Evolutionary conservation across 2,888 invertebrate species (phyloP).

Genomic region (Brenthis hecate): DNA sequence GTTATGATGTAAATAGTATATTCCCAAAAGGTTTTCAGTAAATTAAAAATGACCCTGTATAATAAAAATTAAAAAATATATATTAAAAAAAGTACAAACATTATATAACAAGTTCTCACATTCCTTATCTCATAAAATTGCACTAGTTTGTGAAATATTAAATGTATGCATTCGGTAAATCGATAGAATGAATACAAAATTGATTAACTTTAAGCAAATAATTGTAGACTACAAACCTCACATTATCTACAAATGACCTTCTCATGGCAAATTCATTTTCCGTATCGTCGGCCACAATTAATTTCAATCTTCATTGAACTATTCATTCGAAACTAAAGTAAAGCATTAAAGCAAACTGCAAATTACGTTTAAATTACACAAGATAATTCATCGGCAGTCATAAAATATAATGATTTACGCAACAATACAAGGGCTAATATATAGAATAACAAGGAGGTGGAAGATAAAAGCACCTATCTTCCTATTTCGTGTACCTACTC

Average conservation of each 20-base stretch:
- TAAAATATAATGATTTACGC: too few relatives aligned
- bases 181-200: too few relatives aligned
- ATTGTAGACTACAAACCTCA: conserved; percentile 1
- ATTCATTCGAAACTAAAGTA: conserved; percentile 6
- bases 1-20: too few relatives aligned
- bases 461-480: background rate
- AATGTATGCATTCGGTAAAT: too few relatives aligned
- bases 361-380: background rate
- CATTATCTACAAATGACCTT: background rate
- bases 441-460: background rate
- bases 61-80: too few relatives aligned
- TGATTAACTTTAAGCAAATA: background rate
- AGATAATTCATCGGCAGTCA: too few relatives aligned
- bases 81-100: too few relatives aligned
- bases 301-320: conserved; percentile 15
- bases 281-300: conserved; percentile 16
- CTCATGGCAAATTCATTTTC: conserved; percentile 22
- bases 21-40: too few relatives aligned
- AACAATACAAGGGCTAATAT: background rate
- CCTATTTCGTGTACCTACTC: background rate
- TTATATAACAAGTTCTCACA: too few relatives aligned
- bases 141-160: too few relatives aligned
- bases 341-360: background rate
- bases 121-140: too few relatives aligned
- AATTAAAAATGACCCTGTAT: too few relatives aligned